Conservation (phyloP, 1,140 invertebrate species). For the Atta colombica region DNA sequence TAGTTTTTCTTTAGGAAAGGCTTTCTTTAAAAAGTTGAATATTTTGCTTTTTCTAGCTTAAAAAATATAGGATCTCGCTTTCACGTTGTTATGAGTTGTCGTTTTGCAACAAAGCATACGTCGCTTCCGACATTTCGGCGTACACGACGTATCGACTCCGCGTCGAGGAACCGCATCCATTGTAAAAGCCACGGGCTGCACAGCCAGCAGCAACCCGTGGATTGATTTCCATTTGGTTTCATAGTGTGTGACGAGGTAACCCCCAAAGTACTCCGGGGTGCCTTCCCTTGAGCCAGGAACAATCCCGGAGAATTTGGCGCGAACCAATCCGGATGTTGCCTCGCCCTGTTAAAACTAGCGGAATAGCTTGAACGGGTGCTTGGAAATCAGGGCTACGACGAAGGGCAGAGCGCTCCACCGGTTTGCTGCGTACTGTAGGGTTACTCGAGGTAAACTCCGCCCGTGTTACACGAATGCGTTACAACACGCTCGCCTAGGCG, state of each 20-base stretch:
- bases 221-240: slow-evolving; percentile 72
- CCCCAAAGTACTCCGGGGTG: slow-evolving; percentile 74
- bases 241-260: slow-evolving; percentile 69
- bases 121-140: slow-evolving; percentile 44
- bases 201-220: slow-evolving; percentile 32
- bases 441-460: slow-evolving; percentile 66
- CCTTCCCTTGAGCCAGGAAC: slow-evolving; percentile 59
- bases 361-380: slow-evolving; percentile 73
- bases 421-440: slow-evolving; percentile 56
- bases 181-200: slow-evolving; percentile 80
- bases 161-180: slow-evolving; percentile 76
- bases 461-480: slow-evolving; percentile 74
- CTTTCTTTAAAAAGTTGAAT: not conserved
- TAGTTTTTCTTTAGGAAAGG: not conserved
- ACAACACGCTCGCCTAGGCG: slow-evolving; percentile 60
- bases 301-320: slow-evolving; percentile 71
- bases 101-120: slow-evolving; percentile 47
- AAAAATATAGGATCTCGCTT: slow-evolving; percentile 32
- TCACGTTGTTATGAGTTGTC: not conserved
- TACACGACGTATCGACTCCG: slow-evolving; percentile 46
- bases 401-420: slow-evolving; percentile 54
- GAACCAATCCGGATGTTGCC: slow-evolving; percentile 72
- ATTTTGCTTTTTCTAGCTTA: not conserved
- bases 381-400: slow-evolving; percentile 56
- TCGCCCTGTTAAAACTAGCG: slow-evolving; percentile 73